A percentile compares a stretch with the other conserved stretches of the same genome.
These are phyloP conservation scores for Ctena decussata DNA, from an alignment of 2,888 invertebrate genomes.

Conservation along the genomic window DNA sequence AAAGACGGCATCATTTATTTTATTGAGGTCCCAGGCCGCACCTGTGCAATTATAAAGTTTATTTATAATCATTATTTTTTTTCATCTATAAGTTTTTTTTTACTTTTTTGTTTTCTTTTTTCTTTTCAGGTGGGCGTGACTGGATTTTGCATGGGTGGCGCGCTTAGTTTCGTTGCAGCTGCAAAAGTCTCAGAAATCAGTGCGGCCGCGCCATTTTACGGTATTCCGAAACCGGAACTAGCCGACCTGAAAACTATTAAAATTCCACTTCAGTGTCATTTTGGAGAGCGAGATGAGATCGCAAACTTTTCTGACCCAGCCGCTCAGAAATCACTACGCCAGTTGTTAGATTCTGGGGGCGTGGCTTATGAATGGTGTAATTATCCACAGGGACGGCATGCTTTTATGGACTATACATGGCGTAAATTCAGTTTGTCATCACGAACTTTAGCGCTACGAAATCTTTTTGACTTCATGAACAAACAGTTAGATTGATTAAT, in stretches of 20 bases:
- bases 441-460: too few relatives aligned
- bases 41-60: too few relatives aligned
- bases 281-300: conserved; percentile 75
- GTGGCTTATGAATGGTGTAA: conserved; percentile 66
- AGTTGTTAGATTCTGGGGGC: conserved; percentile 66
- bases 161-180: conserved; percentile 77
- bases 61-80: too few relatives aligned
- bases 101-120: too few relatives aligned
- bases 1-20: too few relatives aligned
- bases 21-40: too few relatives aligned
- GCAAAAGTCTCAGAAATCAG: conserved; percentile 71
- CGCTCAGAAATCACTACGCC: conserved; percentile 66
- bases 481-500: too few relatives aligned
- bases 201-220: conserved; percentile 83
- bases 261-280: conserved; percentile 81
- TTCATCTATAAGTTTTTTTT: too few relatives aligned
- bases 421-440: too few relatives aligned
- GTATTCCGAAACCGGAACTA: conserved; percentile 73
- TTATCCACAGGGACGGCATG: too few relatives aligned
- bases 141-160: conserved; percentile 85
- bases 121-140: conserved; percentile 80
- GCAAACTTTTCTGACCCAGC: conserved; percentile 76
- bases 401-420: too few relatives aligned
- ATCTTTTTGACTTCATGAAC: too few relatives aligned
- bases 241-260: conserved; percentile 77